Percentiles rank a stretch among this genome's conserved stretches.
These are phyloP conservation scores for Endotricha flammealis DNA, from an alignment of 2,888 invertebrate genomes.

Conservation along the genomic window DNA sequence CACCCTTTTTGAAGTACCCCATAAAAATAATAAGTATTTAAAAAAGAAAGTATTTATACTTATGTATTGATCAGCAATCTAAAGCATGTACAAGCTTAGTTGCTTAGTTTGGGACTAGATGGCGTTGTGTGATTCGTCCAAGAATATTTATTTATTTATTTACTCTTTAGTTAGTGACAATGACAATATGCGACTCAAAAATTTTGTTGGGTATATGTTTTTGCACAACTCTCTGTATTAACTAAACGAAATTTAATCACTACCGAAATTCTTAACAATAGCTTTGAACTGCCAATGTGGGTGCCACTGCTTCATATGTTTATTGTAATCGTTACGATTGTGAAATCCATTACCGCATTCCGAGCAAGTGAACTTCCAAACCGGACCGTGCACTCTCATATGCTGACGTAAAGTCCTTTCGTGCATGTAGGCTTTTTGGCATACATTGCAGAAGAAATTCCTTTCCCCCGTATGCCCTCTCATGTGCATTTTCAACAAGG, in stretches of 20 bases:
- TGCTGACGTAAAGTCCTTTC: constrained; percentile 62
- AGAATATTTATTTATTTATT: too few relatives aligned
- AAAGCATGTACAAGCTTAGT: too few relatives aligned
- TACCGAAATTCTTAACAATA: constrained; percentile 47
- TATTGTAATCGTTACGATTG: constrained; percentile 56
- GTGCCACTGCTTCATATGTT: constrained; percentile 67
- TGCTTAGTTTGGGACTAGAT: too few relatives aligned
- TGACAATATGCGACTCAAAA: constrained; percentile 27
- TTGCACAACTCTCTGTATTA: constrained; percentile 8
- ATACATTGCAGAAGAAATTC: constrained; percentile 57
- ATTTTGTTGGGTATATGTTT: constrained; percentile 7
- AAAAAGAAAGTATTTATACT: too few relatives aligned
- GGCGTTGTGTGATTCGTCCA: too few relatives aligned
- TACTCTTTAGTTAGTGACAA: too few relatives aligned
- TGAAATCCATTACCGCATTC: constrained; percentile 60
- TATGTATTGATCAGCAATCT: too few relatives aligned
- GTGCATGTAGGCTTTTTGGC: constrained; percentile 67
- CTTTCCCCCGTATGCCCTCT: constrained; percentile 62
- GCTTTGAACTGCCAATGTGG: constrained; percentile 57
- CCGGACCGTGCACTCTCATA: constrained; percentile 57
- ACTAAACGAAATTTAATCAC: constrained; percentile 27
- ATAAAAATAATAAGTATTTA: too few relatives aligned
- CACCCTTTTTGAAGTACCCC: too few relatives aligned
- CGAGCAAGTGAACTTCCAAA: constrained; percentile 52
- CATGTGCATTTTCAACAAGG: constrained; percentile 59